phyloP scores from a whole-genome alignment of 2,113 vertebrate genomes.

The Semicossyphus pulcher region DNA sequence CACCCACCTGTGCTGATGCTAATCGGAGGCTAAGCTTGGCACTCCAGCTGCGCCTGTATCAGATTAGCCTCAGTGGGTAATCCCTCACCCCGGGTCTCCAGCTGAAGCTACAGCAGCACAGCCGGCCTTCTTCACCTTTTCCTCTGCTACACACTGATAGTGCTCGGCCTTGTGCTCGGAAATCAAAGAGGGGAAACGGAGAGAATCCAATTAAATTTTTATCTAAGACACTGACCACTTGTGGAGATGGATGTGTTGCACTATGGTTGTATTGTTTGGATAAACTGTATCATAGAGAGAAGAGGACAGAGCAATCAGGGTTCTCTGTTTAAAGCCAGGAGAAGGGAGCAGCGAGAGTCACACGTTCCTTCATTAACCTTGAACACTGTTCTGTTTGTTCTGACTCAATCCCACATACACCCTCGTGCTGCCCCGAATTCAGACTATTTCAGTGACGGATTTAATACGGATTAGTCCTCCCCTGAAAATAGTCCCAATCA shows the following conservation, averaged over 20 bases:
- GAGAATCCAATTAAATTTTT: slow-evolving; percentile 56
- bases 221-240: slow-evolving; percentile 49
- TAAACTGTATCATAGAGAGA: slow-evolving; percentile 47
- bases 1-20: slow-evolving; percentile 36
- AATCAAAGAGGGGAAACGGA: slow-evolving; percentile 37
- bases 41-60: slow-evolving; percentile 30
- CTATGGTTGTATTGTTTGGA: slow-evolving; percentile 72
- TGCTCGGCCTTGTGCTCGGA: not conserved
- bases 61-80: slow-evolving; percentile 43
- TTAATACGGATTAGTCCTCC: not conserved
- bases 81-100: not conserved
- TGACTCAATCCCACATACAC: not conserved
- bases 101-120: not conserved
- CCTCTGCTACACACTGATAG: slow-evolving; percentile 9
- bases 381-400: not conserved
- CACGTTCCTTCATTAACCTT: not conserved
- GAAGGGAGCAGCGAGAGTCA: not conserved
- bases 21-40: slow-evolving; percentile 29
- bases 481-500: not conserved
- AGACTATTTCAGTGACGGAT: not conserved
- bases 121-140: slow-evolving; percentile 8
- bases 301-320: slow-evolving; percentile 51
- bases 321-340: slow-evolving; percentile 4
- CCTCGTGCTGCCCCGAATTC: not conserved
- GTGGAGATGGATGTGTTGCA: slow-evolving; percentile 57